A percentile compares a stretch with the other conserved stretches of the same genome.
phyloP scores from a whole-genome alignment of 2,888 invertebrate genomes.

The Pharmacophagus antenor region DNA sequence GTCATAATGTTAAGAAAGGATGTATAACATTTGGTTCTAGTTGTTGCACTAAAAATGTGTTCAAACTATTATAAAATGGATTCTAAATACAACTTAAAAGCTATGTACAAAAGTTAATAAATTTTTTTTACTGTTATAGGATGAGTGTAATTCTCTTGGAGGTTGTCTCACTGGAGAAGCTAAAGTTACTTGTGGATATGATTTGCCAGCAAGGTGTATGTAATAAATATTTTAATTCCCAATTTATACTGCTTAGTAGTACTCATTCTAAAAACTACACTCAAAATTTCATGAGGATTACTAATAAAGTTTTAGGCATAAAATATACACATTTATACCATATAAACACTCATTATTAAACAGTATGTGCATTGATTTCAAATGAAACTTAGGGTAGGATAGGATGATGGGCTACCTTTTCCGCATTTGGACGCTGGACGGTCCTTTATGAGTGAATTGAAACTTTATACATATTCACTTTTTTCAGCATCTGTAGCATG shows the following conservation, averaged over 20 bases:
- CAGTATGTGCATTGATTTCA: too few relatives aligned
- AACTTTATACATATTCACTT: too few relatives aligned
- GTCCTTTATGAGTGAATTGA: too few relatives aligned
- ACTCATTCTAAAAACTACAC: background rate
- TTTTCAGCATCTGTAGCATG: too few relatives aligned
- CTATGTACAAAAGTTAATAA: background rate
- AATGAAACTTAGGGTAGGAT: too few relatives aligned
- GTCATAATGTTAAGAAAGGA: background rate
- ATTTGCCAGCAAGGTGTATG: conserved; percentile 91
- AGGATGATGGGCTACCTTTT: too few relatives aligned
- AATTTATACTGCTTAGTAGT: background rate
- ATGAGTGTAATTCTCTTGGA: conserved; percentile 85
- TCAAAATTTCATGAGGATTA: background rate
- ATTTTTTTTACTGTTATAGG: conserved; percentile 44
- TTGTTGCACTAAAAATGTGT: background rate
- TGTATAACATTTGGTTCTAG: too few relatives aligned
- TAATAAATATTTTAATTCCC: conserved; percentile 31
- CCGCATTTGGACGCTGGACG: too few relatives aligned
- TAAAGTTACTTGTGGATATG: conserved; percentile 90
- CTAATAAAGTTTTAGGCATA: background rate
- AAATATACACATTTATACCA: too few relatives aligned
- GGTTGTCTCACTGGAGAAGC: conserved; percentile 92
- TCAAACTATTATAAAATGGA: background rate
- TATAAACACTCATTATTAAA: too few relatives aligned
- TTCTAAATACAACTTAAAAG: background rate